Evolutionary conservation across 92 coral and sea anemone species (phyloP).

Genomic region (Pocillopora meandrina): DNA sequence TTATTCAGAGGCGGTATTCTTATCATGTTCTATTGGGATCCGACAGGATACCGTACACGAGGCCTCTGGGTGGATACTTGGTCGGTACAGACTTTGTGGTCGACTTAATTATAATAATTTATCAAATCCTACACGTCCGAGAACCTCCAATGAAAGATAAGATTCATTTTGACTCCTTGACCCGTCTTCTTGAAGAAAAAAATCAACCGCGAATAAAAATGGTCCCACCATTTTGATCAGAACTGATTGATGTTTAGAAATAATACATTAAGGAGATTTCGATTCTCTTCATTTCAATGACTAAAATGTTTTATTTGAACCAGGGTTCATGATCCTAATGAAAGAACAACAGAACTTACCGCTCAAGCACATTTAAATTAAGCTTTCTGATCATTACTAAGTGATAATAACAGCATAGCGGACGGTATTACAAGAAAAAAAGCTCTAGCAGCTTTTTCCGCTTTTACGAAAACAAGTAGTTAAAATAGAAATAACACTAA

Average conservation of each 20-base stretch:
- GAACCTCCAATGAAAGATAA: neutral
- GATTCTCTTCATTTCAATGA: neutral
- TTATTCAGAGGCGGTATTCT: neutral
- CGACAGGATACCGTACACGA: neutral
- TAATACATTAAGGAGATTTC: neutral
- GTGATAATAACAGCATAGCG: too few relatives aligned
- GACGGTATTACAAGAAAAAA: too few relatives aligned
- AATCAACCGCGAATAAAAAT: neutral
- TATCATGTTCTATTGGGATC: neutral
- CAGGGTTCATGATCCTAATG: too few relatives aligned
- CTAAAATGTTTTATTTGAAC: too few relatives aligned
- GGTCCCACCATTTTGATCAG: neutral
- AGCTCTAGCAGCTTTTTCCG: too few relatives aligned
- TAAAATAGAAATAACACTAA: too few relatives aligned
- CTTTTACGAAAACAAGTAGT: too few relatives aligned
- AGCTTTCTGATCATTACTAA: too few relatives aligned
- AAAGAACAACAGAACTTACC: too few relatives aligned
- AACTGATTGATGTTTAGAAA: neutral
- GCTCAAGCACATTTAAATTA: too few relatives aligned
- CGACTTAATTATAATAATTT: neutral
- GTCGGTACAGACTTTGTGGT: constrained; percentile 9
- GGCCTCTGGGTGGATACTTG: neutral
- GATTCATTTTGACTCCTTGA: constrained; percentile 1
- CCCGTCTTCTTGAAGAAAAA: neutral
- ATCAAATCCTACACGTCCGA: constrained; percentile 4